Conservation (phyloP, 2,797 vertebrate genomes). For the Benthosema pterotum region DNA sequence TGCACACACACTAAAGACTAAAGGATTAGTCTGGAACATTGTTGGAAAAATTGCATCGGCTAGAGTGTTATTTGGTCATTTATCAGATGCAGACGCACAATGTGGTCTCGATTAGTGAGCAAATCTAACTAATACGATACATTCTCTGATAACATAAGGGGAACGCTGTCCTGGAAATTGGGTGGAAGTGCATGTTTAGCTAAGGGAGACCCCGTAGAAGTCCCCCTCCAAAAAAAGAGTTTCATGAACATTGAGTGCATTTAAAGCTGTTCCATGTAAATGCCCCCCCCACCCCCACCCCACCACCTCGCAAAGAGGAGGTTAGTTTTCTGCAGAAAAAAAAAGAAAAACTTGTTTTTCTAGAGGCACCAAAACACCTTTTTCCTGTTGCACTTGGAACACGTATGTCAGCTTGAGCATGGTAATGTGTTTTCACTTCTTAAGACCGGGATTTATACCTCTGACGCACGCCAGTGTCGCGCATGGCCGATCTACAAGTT, state of each 20-base stretch:
- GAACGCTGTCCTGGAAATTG: constrained; percentile 55
- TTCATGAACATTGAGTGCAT: constrained; percentile 73
- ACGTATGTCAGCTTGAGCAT: constrained; percentile 81
- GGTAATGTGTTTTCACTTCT: constrained; percentile 92
- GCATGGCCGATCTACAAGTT: too few relatives aligned
- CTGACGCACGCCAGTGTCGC: too few relatives aligned
- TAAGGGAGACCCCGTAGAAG: constrained; percentile 71
- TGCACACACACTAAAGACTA: not conserved
- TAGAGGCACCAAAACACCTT: constrained; percentile 86
- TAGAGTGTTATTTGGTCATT: constrained; percentile 11
- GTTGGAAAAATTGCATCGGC: not conserved
- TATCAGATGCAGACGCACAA: constrained; percentile 15
- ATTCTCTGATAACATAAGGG: constrained; percentile 37
- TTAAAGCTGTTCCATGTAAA: constrained; percentile 68
- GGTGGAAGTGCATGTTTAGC: constrained; percentile 67
- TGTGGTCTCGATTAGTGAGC: constrained; percentile 11
- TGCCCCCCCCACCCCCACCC: constrained; percentile 74
- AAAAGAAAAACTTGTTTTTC: constrained; percentile 81
- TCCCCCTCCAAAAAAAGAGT: constrained; percentile 58
- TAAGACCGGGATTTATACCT: constrained; percentile 18
- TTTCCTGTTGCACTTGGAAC: constrained; percentile 95
- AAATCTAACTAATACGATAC: constrained; percentile 27
- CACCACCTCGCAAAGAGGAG: constrained; percentile 81
- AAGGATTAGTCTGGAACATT: constrained; percentile 6
- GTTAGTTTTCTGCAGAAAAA: constrained; percentile 73